These are phyloP conservation scores for Stenoptilia bipunctidactyla DNA, from an alignment of 2,888 invertebrate genomes.

Conservation along the genomic window DNA sequence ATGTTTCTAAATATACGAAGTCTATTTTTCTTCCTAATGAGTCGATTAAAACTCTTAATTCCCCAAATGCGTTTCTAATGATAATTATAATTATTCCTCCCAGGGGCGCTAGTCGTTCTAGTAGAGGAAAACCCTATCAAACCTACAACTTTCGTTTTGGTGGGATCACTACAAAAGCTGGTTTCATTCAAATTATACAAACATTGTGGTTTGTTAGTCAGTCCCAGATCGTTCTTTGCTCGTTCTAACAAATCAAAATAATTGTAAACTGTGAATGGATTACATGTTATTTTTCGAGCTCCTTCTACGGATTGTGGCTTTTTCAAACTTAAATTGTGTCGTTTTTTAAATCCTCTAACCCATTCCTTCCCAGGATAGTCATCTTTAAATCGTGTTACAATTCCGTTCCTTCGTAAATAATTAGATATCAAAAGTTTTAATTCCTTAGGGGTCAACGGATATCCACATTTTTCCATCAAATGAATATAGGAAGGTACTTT, in stretches of 20 bases:
- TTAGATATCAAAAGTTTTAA: too few species aligned
- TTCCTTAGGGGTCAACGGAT: too few species aligned
- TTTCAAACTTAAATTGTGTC: constrained; percentile 22
- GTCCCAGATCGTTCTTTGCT: constrained; percentile 9
- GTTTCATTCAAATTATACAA: constrained; percentile 10
- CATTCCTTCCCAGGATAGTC: constrained; percentile 20
- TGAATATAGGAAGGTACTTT: too few species aligned
- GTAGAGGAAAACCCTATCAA: constrained; percentile 8
- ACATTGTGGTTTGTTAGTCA: constrained; percentile 11
- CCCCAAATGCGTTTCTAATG: constrained; percentile 15
- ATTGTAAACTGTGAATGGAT: constrained; percentile 8
- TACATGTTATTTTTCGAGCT: constrained; percentile 14
- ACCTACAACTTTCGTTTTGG: constrained; percentile 10
- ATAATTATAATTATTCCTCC: too few species aligned
- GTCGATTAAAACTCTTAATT: constrained; percentile 8
- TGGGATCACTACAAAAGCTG: constrained; percentile 10
- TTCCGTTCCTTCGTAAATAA: constrained; percentile 19
- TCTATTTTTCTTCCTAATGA: constrained; percentile 6
- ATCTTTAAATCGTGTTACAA: constrained; percentile 21
- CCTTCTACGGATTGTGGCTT: constrained; percentile 24
- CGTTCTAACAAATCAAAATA: constrained; percentile 13
- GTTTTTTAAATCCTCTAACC: constrained; percentile 18
- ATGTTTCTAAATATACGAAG: constrained; percentile 9
- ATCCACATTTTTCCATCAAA: too few species aligned
- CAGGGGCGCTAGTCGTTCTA: too few species aligned